phyloP scores from a whole-genome alignment of 2,888 invertebrate species.

The Nephrotoma flavescens region DNA sequence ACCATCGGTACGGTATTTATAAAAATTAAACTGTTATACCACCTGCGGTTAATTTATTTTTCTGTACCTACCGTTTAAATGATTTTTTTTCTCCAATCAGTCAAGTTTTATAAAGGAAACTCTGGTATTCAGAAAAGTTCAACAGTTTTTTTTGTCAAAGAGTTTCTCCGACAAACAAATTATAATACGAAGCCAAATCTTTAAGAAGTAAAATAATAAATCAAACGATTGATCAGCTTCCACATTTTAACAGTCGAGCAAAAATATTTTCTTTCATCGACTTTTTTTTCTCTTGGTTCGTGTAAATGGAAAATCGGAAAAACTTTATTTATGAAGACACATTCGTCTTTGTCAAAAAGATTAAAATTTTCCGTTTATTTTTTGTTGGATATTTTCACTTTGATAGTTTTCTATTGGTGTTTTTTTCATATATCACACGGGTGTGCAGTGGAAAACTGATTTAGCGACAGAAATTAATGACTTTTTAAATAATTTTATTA shows the following conservation, averaged over 20 bases:
- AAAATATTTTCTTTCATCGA: neutral
- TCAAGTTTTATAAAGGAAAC: too few species aligned
- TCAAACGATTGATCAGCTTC: neutral
- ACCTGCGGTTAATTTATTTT: too few species aligned
- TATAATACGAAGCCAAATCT: too few species aligned
- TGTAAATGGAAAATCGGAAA: neutral
- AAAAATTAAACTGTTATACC: too few species aligned
- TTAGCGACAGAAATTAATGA: neutral
- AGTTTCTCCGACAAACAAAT: too few species aligned
- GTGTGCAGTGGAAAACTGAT: neutral
- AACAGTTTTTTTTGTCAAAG: too few species aligned
- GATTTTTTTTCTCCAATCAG: too few species aligned
- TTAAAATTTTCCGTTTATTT: neutral
- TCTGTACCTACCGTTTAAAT: too few species aligned
- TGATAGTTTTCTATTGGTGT: too few species aligned
- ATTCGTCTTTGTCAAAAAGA: neutral
- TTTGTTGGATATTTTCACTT: too few species aligned
- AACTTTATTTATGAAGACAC: neutral
- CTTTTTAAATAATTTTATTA: neutral
- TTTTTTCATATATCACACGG: neutral
- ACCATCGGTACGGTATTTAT: too few species aligned
- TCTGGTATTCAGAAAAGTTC: too few species aligned
- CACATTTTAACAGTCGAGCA: neutral
- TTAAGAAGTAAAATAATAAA: neutral
- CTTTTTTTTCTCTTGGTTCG: neutral